Conservation (phyloP, 2,888 invertebrate species). For the Acrobasis repandana region DNA sequence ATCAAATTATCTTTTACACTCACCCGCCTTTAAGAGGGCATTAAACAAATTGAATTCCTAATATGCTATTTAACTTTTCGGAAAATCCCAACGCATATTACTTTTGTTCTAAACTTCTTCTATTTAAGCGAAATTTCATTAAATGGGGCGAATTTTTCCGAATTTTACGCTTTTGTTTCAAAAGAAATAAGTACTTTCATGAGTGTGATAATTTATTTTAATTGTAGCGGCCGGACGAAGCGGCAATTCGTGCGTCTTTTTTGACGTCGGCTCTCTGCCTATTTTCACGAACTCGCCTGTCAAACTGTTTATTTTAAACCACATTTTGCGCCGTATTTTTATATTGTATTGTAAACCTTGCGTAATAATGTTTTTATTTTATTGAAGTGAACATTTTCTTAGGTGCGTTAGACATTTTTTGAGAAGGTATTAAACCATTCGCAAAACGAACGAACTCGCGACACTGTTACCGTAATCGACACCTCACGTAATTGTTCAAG, state of each 20-base stretch:
- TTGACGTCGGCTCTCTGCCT: neutral
- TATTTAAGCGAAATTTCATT: constrained; percentile 66
- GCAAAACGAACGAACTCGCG: no score
- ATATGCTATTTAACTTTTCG: constrained; percentile 76
- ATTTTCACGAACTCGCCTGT: neutral
- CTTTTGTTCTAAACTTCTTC: constrained; percentile 69
- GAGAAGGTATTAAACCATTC: no score
- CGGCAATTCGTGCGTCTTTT: constrained; percentile 15
- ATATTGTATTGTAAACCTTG: neutral
- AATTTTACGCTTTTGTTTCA: constrained; percentile 49
- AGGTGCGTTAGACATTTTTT: no score
- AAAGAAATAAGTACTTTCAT: constrained; percentile 41
- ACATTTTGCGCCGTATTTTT: neutral
- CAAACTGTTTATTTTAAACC: constrained; percentile 2
- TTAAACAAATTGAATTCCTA: constrained; percentile 73
- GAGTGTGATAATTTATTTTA: constrained; percentile 60
- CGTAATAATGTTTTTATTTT: no score
- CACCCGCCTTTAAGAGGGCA: constrained; percentile 49
- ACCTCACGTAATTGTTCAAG: no score
- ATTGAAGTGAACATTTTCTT: no score
- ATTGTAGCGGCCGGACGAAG: constrained; percentile 46
- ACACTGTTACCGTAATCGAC: no score
- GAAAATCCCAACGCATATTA: constrained; percentile 61
- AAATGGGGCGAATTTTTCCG: constrained; percentile 51
- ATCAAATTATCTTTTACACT: constrained; percentile 23